Evolutionary conservation across 2,113 vertebrate species (phyloP), one percentile per base, ranked within the genome.

Genomic region (Aegypius monachus): DNA sequence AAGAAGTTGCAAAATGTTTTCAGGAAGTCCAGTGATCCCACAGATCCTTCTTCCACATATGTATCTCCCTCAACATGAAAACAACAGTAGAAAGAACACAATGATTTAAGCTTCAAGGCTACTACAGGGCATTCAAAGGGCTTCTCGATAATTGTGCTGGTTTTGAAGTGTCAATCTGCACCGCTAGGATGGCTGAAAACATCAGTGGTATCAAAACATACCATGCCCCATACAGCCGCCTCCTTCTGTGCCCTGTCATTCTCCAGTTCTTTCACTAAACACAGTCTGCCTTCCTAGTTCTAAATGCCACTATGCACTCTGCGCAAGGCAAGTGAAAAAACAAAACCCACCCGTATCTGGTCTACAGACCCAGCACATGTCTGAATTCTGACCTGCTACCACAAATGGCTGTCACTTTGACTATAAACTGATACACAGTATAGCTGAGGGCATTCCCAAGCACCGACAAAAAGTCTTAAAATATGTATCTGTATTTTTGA

Each of bases 361-460:
- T 50, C 52, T 79, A 19, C 1, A 13, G 47, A 85, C 13, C 8
- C 42, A 50, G 40, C 8, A 58, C 3, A 8, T 0, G 0, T 22
- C 91, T 72, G 3, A 0, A 2, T 42, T 68, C 67, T 32, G 27
- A 72, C 29, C 50, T 27, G 31, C 56, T 63, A 43, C 13, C 66
- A 82, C 43, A 65, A 62, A 73, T 2, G 0, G 0, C 53, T 42
- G 50, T 13, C 58, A 66, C 23, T 72, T 32, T 42, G 63, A 23
- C 59, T 82, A 53, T 6, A 42, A 67, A 36, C 10, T 53, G 62
- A 80, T 29, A 67, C 14, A 40, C 4, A 5, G 6, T 4, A 55
- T 1, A 67, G n/a, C 32, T 14, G 4, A 82, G 19, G 21, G 26
- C 12, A 66, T 45, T 85, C 55, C 48, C 29, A 71, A 66, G 20